Conservation (phyloP, 2,888 invertebrate species). For the Steinernema carpocapsae region DNA sequence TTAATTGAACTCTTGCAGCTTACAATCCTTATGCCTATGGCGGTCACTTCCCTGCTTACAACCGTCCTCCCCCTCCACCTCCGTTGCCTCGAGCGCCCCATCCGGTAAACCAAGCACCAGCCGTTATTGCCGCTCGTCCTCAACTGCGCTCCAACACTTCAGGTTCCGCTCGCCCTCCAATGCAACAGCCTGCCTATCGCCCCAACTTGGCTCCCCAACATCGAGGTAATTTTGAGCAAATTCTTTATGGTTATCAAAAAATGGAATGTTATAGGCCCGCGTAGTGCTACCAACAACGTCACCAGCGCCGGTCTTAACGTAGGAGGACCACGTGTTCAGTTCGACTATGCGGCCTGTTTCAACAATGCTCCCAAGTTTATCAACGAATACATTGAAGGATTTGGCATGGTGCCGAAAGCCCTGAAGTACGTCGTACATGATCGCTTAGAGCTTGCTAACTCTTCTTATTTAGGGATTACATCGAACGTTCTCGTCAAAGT, state of each 20-base stretch:
- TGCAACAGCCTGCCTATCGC: neutral
- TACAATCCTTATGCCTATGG: conserved; percentile 24
- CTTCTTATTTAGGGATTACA: conserved; percentile 76
- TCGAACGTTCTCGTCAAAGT: conserved; percentile 88
- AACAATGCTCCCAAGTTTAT: neutral
- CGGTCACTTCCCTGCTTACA: conserved; percentile 22
- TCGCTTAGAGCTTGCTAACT: neutral
- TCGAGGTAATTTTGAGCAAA: conserved; percentile 14
- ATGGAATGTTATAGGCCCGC: neutral
- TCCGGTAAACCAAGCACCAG: conserved; percentile 22
- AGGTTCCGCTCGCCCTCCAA: conserved; percentile 17
- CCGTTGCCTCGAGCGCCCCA: neutral
- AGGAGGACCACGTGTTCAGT: neutral
- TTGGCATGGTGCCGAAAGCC: conserved; percentile 24
- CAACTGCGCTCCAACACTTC: conserved; percentile 21
- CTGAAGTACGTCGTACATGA: neutral
- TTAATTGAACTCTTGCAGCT: neutral
- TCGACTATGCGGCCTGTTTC: conserved; percentile 11
- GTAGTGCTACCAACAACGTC: neutral
- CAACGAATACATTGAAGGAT: conserved; percentile 8
- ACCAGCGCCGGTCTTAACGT: neutral
- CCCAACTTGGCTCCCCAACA: neutral
- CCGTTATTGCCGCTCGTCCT: conserved; percentile 32
- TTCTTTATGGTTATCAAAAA: neutral
- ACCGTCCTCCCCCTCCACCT: neutral